A percentile compares a stretch with the other conserved stretches of the same genome.
phyloP scores from a whole-genome alignment of 1,140 invertebrate species.

The Sarcophaga bullata region DNA sequence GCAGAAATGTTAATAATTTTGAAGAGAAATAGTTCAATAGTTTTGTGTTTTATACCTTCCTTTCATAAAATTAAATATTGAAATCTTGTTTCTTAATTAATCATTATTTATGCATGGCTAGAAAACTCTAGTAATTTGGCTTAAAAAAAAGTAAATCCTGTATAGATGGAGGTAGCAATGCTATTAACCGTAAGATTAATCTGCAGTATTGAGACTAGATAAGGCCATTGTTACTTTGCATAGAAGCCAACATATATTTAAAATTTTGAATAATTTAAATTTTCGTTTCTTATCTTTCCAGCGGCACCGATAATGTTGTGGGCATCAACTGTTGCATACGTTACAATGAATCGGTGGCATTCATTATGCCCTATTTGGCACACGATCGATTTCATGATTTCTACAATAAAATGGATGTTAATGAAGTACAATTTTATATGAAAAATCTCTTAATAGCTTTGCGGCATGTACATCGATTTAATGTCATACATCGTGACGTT shows the following conservation, averaged over 20 bases:
- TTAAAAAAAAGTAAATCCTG: too few relatives aligned
- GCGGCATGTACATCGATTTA: conserved; percentile 82
- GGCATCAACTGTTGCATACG: conserved; percentile 82
- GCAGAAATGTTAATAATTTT: background rate
- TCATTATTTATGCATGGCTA: too few relatives aligned
- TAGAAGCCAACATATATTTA: too few relatives aligned
- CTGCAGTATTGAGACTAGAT: too few relatives aligned
- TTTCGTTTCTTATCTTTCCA: conserved; percentile 44
- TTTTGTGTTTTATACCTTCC: too few relatives aligned
- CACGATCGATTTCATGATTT: conserved; percentile 81
- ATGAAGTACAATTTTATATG: conserved; percentile 84
- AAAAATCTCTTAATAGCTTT: conserved; percentile 83
- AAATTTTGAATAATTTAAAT: background rate
- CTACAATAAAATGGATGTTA: conserved; percentile 74
- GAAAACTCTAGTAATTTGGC: too few relatives aligned
- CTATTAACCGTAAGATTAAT: background rate
- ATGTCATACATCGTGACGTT: conserved; percentile 92
- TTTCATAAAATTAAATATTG: too few relatives aligned
- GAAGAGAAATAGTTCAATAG: too few relatives aligned
- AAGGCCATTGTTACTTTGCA: too few relatives aligned
- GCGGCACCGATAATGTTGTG: conserved; percentile 83
- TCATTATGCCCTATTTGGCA: conserved; percentile 90
- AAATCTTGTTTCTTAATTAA: too few relatives aligned
- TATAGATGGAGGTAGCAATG: too few relatives aligned
- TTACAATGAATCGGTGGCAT: conserved; percentile 82